These are phyloP conservation scores for Myotis findleyi DNA, from an alignment of 2,797 vertebrate genomes.

Conservation along the genomic window DNA sequence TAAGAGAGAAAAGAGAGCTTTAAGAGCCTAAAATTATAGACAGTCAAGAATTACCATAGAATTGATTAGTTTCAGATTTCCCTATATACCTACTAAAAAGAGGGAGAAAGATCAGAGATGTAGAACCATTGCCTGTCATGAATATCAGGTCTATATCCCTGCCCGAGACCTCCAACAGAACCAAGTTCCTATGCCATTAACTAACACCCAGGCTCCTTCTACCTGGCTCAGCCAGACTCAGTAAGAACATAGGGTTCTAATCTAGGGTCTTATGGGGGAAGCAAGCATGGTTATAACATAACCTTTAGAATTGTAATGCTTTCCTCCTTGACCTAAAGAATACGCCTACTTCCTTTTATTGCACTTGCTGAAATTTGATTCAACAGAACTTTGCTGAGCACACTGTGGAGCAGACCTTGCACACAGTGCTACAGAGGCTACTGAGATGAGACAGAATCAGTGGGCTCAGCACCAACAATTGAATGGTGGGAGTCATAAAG, in stretches of 20 bases:
- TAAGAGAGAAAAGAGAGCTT: not conserved
- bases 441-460: not conserved
- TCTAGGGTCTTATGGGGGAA: not conserved
- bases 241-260: not conserved
- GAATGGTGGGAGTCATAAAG: not conserved
- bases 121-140: not conserved
- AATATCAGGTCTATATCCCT: not conserved
- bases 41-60: not conserved
- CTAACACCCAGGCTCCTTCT: not conserved
- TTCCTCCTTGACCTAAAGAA: conserved; percentile 32
- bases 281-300: not conserved
- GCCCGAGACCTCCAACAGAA: not conserved
- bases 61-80: not conserved
- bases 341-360: not conserved
- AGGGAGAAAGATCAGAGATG: not conserved
- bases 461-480: not conserved
- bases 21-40: conserved; percentile 28
- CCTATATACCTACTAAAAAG: not conserved
- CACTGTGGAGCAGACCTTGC: not conserved
- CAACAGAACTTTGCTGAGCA: conserved; percentile 17
- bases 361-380: not conserved
- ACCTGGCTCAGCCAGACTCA: not conserved
- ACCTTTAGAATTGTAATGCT: not conserved
- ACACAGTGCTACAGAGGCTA: not conserved
- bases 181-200: not conserved